Evolutionary conservation across 1,140 invertebrate species (phyloP), one percentile per base, ranked within the genome.

Genomic region (Microplitis mediator): DNA sequence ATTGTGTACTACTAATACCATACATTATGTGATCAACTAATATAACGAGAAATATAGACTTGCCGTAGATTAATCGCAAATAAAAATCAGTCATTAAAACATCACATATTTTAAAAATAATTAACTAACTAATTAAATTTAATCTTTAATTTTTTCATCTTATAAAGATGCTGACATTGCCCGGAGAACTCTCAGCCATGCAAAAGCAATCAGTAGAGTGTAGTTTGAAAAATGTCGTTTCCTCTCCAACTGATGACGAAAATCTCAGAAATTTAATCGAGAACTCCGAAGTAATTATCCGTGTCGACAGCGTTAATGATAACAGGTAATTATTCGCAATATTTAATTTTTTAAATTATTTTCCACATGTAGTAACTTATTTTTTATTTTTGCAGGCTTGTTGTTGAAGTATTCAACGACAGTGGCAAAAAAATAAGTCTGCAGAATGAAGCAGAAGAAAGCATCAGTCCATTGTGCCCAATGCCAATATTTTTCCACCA

Each of bases 371-470:
- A 6, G 52, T 39, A 4, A 58, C 45, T 74, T 11, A 74, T 36
- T 76, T 58, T 69, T 64, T 71, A 56, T 35, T 82, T 77, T 75
- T 88, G 31, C 80, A 92, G 91, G 61, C 81, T 92, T 63, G 81
- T 88, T 11, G 88, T 91, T 14, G 89, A 89, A 3, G 77, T 92
- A 60, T 90, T 90, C 77, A 84, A 90, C 60, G 73, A 75, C 9
- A 84, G 84, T 4, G 92, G 92, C 4, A 80, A 87, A 34, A 90
- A 89, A 78, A 84, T 93, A 54, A 86, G 88, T 3, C 84, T 90
- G 0, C 85, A 89, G 32, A 85, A 87, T 52, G 88, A 86, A 13
- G 81, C 84, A 2, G 86, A 85, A 39, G 85, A 88, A 14, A 83
- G 81, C 52, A 88, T 92, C 2, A 80, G 82, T 13, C 88, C 87